Percentiles rank a stretch among this genome's conserved stretches.
These are phyloP conservation scores for Crioceris asparagi DNA, from an alignment of 2,888 invertebrate genomes.

Conservation along the genomic window DNA sequence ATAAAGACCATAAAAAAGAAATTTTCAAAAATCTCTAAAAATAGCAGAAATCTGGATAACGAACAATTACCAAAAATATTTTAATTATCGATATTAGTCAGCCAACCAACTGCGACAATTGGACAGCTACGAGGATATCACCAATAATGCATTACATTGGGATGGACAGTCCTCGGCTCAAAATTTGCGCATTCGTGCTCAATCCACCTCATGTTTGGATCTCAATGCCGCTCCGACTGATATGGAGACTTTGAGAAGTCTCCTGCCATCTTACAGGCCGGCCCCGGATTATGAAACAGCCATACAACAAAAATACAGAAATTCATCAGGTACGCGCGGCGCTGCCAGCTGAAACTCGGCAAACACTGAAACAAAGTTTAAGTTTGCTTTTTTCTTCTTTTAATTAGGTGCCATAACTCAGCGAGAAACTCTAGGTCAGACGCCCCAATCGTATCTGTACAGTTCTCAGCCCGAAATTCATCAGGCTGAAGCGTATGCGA, in stretches of 20 bases:
- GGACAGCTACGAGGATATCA: conserved; percentile 35
- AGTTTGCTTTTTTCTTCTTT: too few relatives aligned
- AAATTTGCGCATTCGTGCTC: conserved; percentile 41
- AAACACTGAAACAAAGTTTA: too few relatives aligned
- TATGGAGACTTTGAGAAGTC: conserved; percentile 51
- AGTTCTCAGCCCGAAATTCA: conserved; percentile 70
- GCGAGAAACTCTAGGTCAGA: conserved; percentile 22
- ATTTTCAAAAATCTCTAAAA: too few relatives aligned
- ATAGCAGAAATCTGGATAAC: too few relatives aligned
- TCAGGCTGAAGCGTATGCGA: conserved; percentile 37
- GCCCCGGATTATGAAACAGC: conserved; percentile 95
- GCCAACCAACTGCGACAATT: conserved; percentile 30
- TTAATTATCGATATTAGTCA: background rate
- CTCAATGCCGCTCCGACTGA: conserved; percentile 39
- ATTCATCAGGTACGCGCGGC: conserved; percentile 33
- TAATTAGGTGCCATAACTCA: conserved; percentile 32
- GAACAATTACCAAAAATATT: background rate
- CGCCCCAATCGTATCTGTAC: conserved; percentile 40
- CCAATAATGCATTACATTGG: conserved; percentile 31
- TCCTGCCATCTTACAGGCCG: conserved; percentile 76
- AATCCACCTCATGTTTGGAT: conserved; percentile 56
- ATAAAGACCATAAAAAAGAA: too few relatives aligned
- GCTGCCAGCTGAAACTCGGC: background rate
- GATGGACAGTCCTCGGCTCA: conserved; percentile 29
- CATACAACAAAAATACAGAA: conserved; percentile 71